phyloP scores from a whole-genome alignment of 2,797 vertebrate species.

The Malacoraja senta region DNA sequence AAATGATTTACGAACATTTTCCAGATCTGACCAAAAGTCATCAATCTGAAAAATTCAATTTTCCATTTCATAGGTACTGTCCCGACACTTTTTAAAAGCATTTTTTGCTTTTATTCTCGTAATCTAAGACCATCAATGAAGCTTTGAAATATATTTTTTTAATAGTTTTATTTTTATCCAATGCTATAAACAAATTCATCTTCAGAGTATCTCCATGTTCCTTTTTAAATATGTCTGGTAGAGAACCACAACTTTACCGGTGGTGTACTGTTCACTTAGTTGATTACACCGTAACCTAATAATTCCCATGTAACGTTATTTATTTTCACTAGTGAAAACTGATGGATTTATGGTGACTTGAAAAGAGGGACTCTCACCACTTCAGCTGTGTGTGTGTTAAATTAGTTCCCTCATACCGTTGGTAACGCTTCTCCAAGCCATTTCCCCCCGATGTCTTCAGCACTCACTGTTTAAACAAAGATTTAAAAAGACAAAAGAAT shows the following conservation, averaged over 20 bases:
- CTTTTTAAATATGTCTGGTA: neutral
- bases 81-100: too few species aligned
- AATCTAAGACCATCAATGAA: neutral
- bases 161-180: neutral
- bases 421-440: slow-evolving; percentile 36
- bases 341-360: slow-evolving; percentile 38
- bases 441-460: slow-evolving; percentile 37
- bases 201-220: neutral
- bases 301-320: neutral
- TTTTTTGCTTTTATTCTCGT: neutral
- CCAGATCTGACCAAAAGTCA: too few species aligned
- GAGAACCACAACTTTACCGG: neutral
- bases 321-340: slow-evolving; percentile 34
- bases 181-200: neutral
- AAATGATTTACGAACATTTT: too few species aligned
- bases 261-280: neutral
- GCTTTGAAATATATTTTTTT: neutral
- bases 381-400: slow-evolving; percentile 35
- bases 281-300: neutral
- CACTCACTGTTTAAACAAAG: slow-evolving; percentile 39
- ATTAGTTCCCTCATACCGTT: slow-evolving; percentile 38
- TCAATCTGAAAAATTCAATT: too few species aligned
- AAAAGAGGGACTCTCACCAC: slow-evolving; percentile 39
- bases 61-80: too few species aligned
- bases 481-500: slow-evolving; percentile 39